A percentile compares a stretch with the other conserved stretches of the same genome.
Evolutionary conservation across 2,888 invertebrate genomes (phyloP).

Genomic region (Gastrophysa polygoni): DNA sequence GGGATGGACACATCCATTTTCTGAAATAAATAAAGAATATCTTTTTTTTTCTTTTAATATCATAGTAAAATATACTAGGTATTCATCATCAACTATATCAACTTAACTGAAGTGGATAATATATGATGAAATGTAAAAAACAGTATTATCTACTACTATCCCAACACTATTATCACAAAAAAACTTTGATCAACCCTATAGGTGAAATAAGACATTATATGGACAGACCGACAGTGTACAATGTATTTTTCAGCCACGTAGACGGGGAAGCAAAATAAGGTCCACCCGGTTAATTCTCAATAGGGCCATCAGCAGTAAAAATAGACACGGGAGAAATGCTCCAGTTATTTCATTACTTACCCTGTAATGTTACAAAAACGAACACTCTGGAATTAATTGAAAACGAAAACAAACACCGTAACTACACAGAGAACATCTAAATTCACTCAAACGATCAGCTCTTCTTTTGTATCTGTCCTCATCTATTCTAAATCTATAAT

Average conservation of each 20-base stretch:
- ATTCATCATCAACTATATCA: too few relatives aligned
- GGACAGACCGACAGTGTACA: too few relatives aligned
- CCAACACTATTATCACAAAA: too few relatives aligned
- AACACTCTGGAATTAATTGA: not conserved
- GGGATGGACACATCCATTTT: constrained; percentile 77
- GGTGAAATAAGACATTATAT: too few relatives aligned
- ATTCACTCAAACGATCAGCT: too few relatives aligned
- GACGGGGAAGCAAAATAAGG: constrained; percentile 2
- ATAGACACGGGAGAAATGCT: not conserved
- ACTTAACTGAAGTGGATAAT: not conserved
- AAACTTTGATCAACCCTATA: too few relatives aligned
- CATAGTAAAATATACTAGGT: too few relatives aligned
- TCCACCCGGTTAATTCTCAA: not conserved
- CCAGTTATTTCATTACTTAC: not conserved
- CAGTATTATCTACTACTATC: too few relatives aligned
- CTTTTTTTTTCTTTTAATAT: too few relatives aligned
- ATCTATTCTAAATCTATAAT: too few relatives aligned
- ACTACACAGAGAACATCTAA: not conserved
- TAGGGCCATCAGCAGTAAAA: not conserved
- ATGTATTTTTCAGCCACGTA: constrained; percentile 10
- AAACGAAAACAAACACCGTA: not conserved
- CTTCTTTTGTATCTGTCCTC: too few relatives aligned
- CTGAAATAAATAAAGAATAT: constrained; percentile 11
- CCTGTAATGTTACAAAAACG: not conserved
- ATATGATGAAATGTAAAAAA: too few relatives aligned